A percentile compares a stretch with the other conserved stretches of the same genome.
Conservation (phyloP, 2,888 invertebrate genomes). For the Brachyptera risi region DNA sequence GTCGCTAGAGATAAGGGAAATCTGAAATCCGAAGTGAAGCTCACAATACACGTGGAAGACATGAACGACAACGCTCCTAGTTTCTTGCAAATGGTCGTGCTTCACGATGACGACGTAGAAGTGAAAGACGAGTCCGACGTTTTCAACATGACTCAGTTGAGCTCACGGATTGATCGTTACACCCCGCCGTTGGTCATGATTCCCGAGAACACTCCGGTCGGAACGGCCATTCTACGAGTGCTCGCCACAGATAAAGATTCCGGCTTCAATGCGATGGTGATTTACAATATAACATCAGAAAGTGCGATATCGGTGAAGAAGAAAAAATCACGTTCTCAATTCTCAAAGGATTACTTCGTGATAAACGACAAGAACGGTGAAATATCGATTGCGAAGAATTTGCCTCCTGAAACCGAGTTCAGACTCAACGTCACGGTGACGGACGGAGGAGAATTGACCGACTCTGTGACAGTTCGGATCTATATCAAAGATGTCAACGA, state of each 20-base stretch:
- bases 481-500: constrained; percentile 76
- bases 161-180: constrained; percentile 3
- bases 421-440: constrained; percentile 69
- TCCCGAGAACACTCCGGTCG: constrained; percentile 68
- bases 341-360: constrained; percentile 63
- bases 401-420: constrained; percentile 72
- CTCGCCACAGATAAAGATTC: constrained; percentile 69
- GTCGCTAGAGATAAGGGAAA: constrained; percentile 71
- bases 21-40: constrained; percentile 65
- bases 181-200: constrained; percentile 61
- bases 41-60: constrained; percentile 68
- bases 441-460: constrained; percentile 70
- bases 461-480: constrained; percentile 65
- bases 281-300: constrained; percentile 67
- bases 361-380: constrained; percentile 74
- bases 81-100: constrained; percentile 66
- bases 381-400: constrained; percentile 62
- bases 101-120: constrained; percentile 62
- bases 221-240: constrained; percentile 63
- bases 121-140: constrained; percentile 42
- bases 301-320: constrained; percentile 56
- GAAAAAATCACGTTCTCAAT: constrained; percentile 42
- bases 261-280: constrained; percentile 64
- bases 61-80: constrained; percentile 77
- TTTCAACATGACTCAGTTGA: not conserved